Evolutionary conservation across 2,797 vertebrate genomes (phyloP), one percentile per base, ranked within the genome.

Genomic region (Chelon auratus): DNA sequence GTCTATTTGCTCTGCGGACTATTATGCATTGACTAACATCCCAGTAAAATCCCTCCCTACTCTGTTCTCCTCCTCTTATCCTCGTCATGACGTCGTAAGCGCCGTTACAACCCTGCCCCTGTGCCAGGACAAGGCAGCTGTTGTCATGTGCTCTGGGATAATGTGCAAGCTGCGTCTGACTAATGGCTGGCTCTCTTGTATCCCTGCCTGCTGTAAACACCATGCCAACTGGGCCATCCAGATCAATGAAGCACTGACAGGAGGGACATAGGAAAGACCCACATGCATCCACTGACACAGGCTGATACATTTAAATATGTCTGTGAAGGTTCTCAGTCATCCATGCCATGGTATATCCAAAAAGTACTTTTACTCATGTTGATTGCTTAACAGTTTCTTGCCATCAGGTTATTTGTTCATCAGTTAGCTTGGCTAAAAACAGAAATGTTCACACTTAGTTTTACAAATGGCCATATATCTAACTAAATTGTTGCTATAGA

Each of bases 1-100:
- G 82, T 85, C 62, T 90, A 72, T 93, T 91, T 93, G 90, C 91
- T 92, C 85, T 86, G 75, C 75, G 78, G 73, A 87, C 87, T 84
- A 89, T 89, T 91, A 89, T 88, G 83, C 84, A 87, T 92, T 90
- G 89, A 89, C 88, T 88, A 91, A 92, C 85, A 84, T 87, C 81
- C 68, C 72, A 55, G 71, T 84, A 84, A 80, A 72, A 68, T 75
- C 81, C 84, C 87, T 87, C 91, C 87, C 85, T 87, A 20, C 3
- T 0, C 75, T 73, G 52, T 68, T 82, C 78, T 74, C 45, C 78
- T 72, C 73, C 71, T 78, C 77, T 39, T 78, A 75, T 75, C 53
- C 70, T 73, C 62, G 36, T 76, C 62, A 73, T 93, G 93, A 92
- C 81, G 78, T 91, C 70, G 67, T 52, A 17, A 43, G 63, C 36